These are phyloP conservation scores for Enteromius argenteus DNA, from an alignment of 2,797 vertebrate species.

Conservation along the genomic window DNA sequence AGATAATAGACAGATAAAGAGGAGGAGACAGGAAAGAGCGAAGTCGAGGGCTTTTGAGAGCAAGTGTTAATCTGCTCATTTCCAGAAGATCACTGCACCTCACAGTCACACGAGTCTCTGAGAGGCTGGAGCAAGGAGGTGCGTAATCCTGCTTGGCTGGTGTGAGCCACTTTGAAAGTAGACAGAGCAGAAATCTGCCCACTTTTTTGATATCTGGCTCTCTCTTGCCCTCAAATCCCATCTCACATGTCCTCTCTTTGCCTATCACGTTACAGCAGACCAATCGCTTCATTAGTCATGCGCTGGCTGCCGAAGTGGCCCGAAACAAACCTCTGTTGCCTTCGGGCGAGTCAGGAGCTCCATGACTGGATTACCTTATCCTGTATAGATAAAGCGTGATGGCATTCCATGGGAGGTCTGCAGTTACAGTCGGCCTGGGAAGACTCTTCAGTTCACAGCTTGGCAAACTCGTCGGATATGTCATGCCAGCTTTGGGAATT, in stretches of 20 bases:
- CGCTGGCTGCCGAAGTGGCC: conserved; percentile 73
- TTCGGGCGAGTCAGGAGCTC: conserved; percentile 42
- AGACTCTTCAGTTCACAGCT: conserved; percentile 38
- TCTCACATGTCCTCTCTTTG: conserved; percentile 67
- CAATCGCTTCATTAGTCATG: conserved; percentile 78
- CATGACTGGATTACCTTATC: conserved; percentile 56
- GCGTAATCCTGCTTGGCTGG: conserved; percentile 65
- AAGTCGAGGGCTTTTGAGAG: conserved; percentile 11
- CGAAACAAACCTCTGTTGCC: conserved; percentile 50
- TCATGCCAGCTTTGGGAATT: conserved; percentile 50
- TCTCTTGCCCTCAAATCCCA: conserved; percentile 57
- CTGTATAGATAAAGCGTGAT: conserved; percentile 50
- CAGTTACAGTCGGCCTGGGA: conserved; percentile 55
- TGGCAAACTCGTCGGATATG: conserved; percentile 49
- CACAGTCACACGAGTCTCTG: conserved; percentile 35
- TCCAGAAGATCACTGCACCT: conserved; percentile 57
- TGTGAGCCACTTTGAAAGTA: conserved; percentile 65
- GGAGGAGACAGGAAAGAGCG: background rate
- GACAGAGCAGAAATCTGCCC: conserved; percentile 69
- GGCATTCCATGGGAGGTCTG: conserved; percentile 55
- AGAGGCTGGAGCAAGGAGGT: conserved; percentile 43
- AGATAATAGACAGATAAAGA: conserved; percentile 16
- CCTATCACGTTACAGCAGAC: conserved; percentile 73
- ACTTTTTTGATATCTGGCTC: conserved; percentile 62
- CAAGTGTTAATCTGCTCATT: conserved; percentile 66